phyloP scores from a whole-genome alignment of 2,888 invertebrate species.

The Plutella xylostella region DNA sequence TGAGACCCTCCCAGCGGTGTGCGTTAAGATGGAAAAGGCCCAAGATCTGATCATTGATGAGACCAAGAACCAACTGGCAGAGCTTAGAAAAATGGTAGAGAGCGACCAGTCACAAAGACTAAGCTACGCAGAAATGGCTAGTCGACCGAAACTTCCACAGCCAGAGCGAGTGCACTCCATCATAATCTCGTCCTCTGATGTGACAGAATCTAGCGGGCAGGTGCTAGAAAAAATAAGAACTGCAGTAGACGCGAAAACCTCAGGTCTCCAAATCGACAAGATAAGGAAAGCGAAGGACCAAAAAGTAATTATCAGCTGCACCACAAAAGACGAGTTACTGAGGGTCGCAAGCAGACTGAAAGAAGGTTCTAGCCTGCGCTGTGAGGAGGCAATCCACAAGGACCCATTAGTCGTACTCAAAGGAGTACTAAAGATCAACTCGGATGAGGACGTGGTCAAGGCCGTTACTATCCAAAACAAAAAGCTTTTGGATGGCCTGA shows the following conservation, averaged over 20 bases:
- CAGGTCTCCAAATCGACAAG: neutral
- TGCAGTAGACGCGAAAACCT: neutral
- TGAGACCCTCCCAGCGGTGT: too few relatives aligned
- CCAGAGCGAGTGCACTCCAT: too few relatives aligned
- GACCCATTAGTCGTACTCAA: neutral
- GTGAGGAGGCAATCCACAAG: neutral
- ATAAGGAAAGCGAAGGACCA: neutral
- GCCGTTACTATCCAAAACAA: neutral
- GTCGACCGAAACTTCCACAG: too few relatives aligned
- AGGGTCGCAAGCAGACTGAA: neutral
- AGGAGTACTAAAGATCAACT: neutral
- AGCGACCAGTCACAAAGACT: too few relatives aligned
- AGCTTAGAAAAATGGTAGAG: too few relatives aligned
- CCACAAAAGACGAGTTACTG: neutral
- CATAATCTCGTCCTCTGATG: too few relatives aligned
- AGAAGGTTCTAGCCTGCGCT: neutral
- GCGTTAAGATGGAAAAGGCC: too few relatives aligned
- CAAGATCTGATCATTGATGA: too few relatives aligned
- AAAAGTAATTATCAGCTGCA: neutral
- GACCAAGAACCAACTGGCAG: too few relatives aligned
- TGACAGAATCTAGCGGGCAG: too few relatives aligned
- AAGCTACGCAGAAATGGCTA: too few relatives aligned
- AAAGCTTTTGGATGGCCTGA: neutral
- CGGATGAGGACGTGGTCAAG: neutral
- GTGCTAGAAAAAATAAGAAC: neutral